Conservation (phyloP, 2,888 invertebrate genomes). For the Tetrapedia diversipes region DNA sequence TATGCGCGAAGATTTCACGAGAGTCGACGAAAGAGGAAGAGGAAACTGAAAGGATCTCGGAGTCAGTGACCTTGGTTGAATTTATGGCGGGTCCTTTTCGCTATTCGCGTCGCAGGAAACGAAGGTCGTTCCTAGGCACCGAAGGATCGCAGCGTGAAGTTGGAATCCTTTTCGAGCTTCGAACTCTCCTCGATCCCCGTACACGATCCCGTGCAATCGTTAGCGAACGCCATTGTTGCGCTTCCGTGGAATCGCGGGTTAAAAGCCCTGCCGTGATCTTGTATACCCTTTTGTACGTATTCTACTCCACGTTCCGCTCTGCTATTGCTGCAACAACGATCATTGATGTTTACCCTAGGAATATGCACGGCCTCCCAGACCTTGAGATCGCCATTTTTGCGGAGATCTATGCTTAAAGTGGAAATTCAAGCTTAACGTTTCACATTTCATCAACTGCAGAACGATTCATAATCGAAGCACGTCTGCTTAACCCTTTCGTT, state of each 20-base stretch:
- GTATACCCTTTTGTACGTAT: conserved; percentile 31
- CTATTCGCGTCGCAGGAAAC: conserved; percentile 71
- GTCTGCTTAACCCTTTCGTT: too few species aligned
- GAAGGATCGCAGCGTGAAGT: conserved; percentile 78
- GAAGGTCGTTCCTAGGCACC: conserved; percentile 75
- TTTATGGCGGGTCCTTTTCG: conserved; percentile 79
- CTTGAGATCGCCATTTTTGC: background rate
- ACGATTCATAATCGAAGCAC: too few species aligned
- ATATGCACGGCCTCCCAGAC: background rate
- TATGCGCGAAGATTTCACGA: conserved; percentile 72
- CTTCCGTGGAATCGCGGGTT: conserved; percentile 35
- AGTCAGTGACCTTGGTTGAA: conserved; percentile 77
- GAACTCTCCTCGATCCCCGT: conserved; percentile 46
- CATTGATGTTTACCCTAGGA: conserved; percentile 21
- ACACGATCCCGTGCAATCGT: conserved; percentile 33
- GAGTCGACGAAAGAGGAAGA: conserved; percentile 44
- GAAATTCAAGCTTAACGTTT: background rate
- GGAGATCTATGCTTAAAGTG: too few species aligned
- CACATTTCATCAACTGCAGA: too few species aligned
- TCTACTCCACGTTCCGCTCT: background rate
- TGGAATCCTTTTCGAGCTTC: conserved; percentile 55
- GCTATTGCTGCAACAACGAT: conserved; percentile 1
- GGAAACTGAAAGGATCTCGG: conserved; percentile 66
- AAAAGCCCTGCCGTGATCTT: conserved; percentile 18
- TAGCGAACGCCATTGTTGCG: conserved; percentile 25